These are phyloP conservation scores for Megaptera novaeangliae DNA, from an alignment of 2,113 vertebrate species.

Conservation along the genomic window DNA sequence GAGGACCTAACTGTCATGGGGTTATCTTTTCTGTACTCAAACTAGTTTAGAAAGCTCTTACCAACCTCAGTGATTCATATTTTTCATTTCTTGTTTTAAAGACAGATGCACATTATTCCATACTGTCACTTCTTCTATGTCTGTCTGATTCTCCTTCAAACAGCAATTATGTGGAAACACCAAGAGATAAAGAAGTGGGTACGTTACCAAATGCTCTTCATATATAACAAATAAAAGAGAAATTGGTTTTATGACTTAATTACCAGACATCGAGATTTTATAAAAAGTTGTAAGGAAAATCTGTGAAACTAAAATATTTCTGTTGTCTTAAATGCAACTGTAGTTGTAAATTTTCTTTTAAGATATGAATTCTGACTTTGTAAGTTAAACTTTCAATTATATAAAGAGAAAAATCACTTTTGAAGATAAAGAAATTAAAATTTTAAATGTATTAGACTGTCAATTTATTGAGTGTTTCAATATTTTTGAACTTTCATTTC, in stretches of 20 bases:
- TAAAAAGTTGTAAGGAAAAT: not conserved
- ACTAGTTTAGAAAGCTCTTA: not conserved
- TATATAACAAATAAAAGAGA: not conserved
- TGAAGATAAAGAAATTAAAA: not conserved
- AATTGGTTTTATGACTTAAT: not conserved
- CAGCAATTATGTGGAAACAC: slow-evolving; percentile 89
- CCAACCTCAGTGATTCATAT: not conserved
- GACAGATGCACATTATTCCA: slow-evolving; percentile 88
- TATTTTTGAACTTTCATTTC: not conserved
- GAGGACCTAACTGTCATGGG: not conserved
- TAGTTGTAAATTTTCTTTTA: not conserved
- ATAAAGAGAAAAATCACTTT: not conserved
- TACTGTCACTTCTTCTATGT: slow-evolving; percentile 90
- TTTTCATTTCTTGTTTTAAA: slow-evolving; percentile 72
- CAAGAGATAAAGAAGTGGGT: slow-evolving; percentile 85
- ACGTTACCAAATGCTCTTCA: slow-evolving; percentile 53
- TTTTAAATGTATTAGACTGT: not conserved
- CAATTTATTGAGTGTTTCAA: not conserved
- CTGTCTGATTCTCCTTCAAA: slow-evolving; percentile 95
- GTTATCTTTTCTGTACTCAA: not conserved
- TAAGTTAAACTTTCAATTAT: not conserved
- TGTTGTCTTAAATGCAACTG: not conserved
- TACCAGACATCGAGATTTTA: not conserved
- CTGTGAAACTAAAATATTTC: not conserved
- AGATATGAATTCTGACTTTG: not conserved